These are phyloP conservation scores for Ploceus nigricollis DNA, from an alignment of 2,113 vertebrate species.

Conservation along the genomic window DNA sequence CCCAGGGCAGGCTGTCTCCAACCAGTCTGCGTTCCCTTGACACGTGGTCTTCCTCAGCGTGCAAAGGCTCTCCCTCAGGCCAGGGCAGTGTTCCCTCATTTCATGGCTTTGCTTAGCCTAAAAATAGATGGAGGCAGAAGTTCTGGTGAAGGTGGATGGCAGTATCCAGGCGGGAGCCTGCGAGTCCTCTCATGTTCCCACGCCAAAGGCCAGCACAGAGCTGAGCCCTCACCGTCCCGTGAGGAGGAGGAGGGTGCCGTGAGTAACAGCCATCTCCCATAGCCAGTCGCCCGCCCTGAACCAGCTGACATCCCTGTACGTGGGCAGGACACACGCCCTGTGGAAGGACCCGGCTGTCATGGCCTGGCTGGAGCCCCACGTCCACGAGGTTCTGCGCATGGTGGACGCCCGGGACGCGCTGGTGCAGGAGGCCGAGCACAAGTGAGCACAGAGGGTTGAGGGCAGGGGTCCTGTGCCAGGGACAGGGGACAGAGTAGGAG, in stretches of 20 bases:
- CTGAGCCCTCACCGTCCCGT: neutral
- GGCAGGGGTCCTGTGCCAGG: neutral
- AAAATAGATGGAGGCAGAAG: neutral
- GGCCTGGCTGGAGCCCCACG: constrained; percentile 89
- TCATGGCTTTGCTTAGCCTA: neutral
- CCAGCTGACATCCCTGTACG: constrained; percentile 86
- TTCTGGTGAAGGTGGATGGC: neutral
- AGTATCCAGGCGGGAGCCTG: neutral
- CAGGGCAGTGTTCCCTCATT: neutral
- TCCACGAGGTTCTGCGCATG: constrained; percentile 78
- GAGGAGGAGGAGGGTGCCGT: neutral
- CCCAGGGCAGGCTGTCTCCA: neutral
- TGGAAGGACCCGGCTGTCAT: constrained; percentile 89
- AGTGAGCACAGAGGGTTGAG: constrained; percentile 71
- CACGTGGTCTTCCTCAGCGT: neutral
- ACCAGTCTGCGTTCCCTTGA: neutral
- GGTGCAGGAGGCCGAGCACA: constrained; percentile 83
- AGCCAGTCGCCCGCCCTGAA: constrained; percentile 87
- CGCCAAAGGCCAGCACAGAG: neutral
- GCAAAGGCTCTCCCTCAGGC: neutral
- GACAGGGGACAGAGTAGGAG: neutral
- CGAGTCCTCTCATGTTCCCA: neutral
- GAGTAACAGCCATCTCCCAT: neutral
- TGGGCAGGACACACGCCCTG: constrained; percentile 84
- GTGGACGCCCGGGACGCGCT: constrained; percentile 80